These are phyloP conservation scores for Romanogobio albipinnatus DNA, from an alignment of 2,113 vertebrate species.

Conservation along the genomic window DNA sequence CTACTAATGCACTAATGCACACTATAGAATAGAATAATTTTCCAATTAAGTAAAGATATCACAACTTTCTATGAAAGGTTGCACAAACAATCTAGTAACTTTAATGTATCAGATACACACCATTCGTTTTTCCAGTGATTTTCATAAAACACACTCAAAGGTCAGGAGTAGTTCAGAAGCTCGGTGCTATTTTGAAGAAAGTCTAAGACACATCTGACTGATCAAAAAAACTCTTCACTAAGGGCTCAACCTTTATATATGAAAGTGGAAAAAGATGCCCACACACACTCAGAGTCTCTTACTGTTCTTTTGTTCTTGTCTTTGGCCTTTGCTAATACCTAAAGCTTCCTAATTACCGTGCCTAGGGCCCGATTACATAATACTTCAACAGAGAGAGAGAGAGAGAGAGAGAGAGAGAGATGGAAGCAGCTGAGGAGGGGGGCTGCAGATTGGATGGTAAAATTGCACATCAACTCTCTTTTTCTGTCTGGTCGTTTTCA, in stretches of 20 bases:
- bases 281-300: conserved; percentile 10
- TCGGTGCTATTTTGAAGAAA: not conserved
- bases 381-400: not conserved
- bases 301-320: conserved; percentile 54
- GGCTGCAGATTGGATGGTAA: conserved; percentile 17
- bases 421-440: not conserved
- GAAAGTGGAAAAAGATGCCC: not conserved
- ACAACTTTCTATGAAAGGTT: not conserved
- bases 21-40: not conserved
- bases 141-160: not conserved
- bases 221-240: not conserved
- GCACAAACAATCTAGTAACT: not conserved
- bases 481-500: not conserved
- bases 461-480: conserved; percentile 32
- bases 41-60: not conserved
- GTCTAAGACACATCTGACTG: not conserved
- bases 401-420: not conserved
- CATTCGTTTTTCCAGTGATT: not conserved
- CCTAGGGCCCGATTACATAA: conserved; percentile 43
- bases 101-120: not conserved
- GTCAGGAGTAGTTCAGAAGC: not conserved
- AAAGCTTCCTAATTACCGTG: conserved; percentile 55
- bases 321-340: conserved; percentile 60
- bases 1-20: no score
- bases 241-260: not conserved